These are phyloP conservation scores for Tauraco hartlaubi DNA, from an alignment of 2,797 vertebrate species.

Conservation along the genomic window DNA sequence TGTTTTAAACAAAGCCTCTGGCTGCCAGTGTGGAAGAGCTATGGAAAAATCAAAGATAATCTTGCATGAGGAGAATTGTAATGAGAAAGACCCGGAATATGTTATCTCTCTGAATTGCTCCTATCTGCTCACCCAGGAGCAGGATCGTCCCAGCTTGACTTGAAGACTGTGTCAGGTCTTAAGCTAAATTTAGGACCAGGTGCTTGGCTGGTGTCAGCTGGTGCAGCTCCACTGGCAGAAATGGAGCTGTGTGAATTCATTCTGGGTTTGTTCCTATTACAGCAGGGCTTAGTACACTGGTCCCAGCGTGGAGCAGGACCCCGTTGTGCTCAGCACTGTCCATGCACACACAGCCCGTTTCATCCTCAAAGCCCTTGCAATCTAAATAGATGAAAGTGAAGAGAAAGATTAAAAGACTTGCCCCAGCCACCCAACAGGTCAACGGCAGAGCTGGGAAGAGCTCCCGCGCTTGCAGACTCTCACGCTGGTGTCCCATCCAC, in stretches of 20 bases:
- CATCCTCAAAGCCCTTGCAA: background rate
- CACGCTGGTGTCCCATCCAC: accelerated
- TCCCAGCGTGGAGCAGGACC: background rate
- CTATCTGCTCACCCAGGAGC: background rate
- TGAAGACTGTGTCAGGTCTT: background rate
- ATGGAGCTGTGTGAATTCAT: background rate
- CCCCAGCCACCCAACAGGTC: background rate
- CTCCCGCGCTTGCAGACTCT: background rate
- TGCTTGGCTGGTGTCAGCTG: background rate
- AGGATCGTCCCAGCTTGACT: conserved; percentile 22
- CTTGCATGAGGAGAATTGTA: conserved; percentile 70
- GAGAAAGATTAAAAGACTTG: background rate
- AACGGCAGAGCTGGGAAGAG: background rate
- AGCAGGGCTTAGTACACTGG: background rate
- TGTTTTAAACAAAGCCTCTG: conserved; percentile 72
- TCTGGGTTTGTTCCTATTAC: background rate
- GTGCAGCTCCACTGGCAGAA: background rate
- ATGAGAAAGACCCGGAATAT: conserved; percentile 68
- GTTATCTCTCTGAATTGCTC: conserved; percentile 41
- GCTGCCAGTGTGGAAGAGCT: conserved; percentile 62
- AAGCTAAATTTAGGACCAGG: conserved; percentile 26
- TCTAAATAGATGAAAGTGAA: background rate
- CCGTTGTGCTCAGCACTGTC: background rate
- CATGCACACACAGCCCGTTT: background rate
- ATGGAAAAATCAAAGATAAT: conserved; percentile 71